A percentile compares a stretch with the other conserved stretches of the same genome.
These are phyloP conservation scores for Leptura quadrifasciata DNA, from an alignment of 2,888 invertebrate genomes.

Conservation along the genomic window DNA sequence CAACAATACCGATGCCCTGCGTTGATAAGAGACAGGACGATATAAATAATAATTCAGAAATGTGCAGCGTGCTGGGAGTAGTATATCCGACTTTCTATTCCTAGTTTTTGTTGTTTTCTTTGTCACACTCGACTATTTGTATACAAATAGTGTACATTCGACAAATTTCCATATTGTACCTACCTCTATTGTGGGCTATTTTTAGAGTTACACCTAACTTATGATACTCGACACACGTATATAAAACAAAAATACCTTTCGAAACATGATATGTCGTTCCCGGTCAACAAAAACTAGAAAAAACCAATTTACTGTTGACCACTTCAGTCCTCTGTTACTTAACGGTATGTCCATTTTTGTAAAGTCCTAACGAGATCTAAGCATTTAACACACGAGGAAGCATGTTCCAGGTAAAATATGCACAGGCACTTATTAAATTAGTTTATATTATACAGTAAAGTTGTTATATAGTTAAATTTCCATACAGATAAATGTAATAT, in stretches of 20 bases:
- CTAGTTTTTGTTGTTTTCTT: no score
- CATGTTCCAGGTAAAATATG: constrained; percentile 40
- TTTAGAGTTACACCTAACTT: no score
- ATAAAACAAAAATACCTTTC: constrained; percentile 14
- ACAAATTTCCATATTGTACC: no score
- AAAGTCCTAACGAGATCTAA: constrained; percentile 43
- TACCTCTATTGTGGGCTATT: no score
- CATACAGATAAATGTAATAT: constrained; percentile 42
- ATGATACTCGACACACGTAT: background rate
- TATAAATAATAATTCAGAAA: no score
- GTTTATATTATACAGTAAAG: constrained; percentile 37
- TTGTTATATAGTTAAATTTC: constrained; percentile 36
- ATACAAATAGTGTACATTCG: no score
- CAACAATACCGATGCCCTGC: no score
- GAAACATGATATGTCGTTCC: constrained; percentile 2
- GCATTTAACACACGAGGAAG: constrained; percentile 42
- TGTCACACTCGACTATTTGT: no score
- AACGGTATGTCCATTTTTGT: constrained; percentile 53
- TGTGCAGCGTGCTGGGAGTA: no score
- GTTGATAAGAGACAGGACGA: no score
- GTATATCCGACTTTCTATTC: no score
- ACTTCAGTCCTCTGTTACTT: constrained; percentile 33
- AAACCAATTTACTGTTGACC: constrained; percentile 26
- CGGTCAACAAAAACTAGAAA: background rate
- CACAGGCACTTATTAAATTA: constrained; percentile 42